phyloP scores from a whole-genome alignment of 2,888 invertebrate genomes.

The Hetaerina titia region DNA sequence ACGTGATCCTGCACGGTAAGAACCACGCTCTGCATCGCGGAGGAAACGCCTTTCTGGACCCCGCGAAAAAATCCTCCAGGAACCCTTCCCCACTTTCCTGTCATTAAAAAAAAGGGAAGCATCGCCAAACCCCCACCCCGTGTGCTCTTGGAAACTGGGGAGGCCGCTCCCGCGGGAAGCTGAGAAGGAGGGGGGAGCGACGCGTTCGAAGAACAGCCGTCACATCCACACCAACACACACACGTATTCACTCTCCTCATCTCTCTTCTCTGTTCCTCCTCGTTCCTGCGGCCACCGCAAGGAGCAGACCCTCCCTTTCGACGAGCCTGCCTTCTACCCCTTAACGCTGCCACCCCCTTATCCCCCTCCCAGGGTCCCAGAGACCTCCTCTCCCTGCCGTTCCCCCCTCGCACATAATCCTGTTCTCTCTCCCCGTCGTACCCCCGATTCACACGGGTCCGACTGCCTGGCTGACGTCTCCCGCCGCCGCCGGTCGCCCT shows the following conservation, averaged over 20 bases:
- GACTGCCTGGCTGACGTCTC: background rate
- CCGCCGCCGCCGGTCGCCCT: constrained; percentile 6
- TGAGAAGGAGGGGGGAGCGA: background rate
- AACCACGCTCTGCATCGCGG: background rate
- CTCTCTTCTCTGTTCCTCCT: background rate
- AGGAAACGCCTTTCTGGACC: constrained; percentile 25
- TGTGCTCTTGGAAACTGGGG: background rate
- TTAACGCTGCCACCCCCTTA: background rate
- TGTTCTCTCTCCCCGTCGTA: background rate
- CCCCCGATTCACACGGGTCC: constrained; percentile 22
- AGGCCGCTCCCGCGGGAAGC: constrained; percentile 29
- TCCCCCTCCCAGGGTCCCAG: background rate
- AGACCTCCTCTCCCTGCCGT: background rate
- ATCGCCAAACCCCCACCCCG: background rate
- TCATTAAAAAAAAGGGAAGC: background rate
- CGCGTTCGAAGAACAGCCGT: constrained; percentile 26
- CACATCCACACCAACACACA: background rate
- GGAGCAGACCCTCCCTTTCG: background rate
- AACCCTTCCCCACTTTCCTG: too few species aligned
- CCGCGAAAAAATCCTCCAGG: background rate
- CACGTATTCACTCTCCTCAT: background rate
- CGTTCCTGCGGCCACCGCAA: constrained; percentile 20
- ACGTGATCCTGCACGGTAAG: constrained; percentile 39
- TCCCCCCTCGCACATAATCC: background rate
- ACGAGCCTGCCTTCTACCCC: background rate